Evolutionary conservation across 2,797 vertebrate species (phyloP).

Genomic region (Gallinago stenura): DNA sequence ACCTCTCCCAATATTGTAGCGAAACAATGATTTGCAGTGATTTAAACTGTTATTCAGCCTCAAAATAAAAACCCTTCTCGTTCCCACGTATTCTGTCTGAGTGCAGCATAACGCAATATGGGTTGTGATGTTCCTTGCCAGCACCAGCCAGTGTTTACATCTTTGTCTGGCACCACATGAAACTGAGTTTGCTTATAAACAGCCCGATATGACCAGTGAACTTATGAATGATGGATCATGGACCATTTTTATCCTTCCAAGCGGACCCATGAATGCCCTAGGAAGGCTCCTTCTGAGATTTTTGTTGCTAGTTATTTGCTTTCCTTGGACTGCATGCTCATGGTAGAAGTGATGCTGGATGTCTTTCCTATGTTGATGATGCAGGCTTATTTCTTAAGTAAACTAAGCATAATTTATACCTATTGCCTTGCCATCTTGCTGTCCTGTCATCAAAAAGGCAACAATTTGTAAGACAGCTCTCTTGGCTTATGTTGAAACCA

Average conservation of each 20-base stretch:
- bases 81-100: neutral
- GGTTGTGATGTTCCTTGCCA: neutral
- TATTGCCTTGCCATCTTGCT: neutral
- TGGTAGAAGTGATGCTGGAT: constrained; percentile 53
- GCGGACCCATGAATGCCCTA: neutral
- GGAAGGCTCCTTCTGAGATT: constrained; percentile 17
- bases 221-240: neutral
- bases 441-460: neutral
- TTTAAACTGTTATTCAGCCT: neutral
- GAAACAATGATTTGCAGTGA: neutral
- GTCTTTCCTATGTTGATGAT: constrained; percentile 49
- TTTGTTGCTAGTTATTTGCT: constrained; percentile 32
- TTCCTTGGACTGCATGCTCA: constrained; percentile 24
- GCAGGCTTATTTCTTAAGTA: constrained; percentile 34
- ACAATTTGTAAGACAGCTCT: neutral
- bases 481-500: neutral
- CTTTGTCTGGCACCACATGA: constrained; percentile 12
- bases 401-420: constrained; percentile 19
- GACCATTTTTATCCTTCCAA: neutral
- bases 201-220: neutral
- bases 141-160: neutral
- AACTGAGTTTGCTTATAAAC: neutral
- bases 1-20: neutral
- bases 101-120: neutral
- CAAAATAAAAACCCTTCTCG: neutral